A percentile compares a stretch with the other conserved stretches of the same genome.
These are phyloP conservation scores for Chelonia mydas DNA, from an alignment of 2,797 vertebrate species.

Conservation along the genomic window DNA sequence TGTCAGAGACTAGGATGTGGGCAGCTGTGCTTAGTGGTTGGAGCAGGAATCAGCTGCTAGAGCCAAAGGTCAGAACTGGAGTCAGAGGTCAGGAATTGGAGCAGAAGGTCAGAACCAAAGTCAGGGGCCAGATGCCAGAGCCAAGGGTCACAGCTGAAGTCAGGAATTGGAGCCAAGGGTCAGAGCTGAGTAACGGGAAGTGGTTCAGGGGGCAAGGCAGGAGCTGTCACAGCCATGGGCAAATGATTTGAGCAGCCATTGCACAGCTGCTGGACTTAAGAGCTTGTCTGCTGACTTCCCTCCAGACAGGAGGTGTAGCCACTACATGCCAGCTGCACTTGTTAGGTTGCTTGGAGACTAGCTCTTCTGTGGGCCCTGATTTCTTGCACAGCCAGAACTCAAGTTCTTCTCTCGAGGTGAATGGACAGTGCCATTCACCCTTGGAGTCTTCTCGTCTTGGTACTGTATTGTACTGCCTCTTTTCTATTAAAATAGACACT, in stretches of 20 bases:
- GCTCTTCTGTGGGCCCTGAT: not conserved
- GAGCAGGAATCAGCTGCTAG: too few relatives aligned
- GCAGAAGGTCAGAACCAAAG: too few relatives aligned
- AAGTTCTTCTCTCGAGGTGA: not conserved
- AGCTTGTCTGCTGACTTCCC: not conserved
- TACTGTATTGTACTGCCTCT: not conserved
- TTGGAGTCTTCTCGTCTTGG: not conserved
- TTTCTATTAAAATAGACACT: not conserved
- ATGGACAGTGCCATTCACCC: not conserved
- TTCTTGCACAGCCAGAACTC: not conserved
- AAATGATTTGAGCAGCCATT: not conserved
- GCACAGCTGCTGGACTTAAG: not conserved
- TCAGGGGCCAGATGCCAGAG: not conserved
- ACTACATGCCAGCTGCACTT: not conserved
- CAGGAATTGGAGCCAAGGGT: not conserved
- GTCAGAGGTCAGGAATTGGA: too few relatives aligned
- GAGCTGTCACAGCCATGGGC: not conserved
- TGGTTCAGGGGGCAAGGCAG: not conserved
- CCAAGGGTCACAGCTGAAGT: not conserved
- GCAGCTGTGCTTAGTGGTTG: too few relatives aligned
- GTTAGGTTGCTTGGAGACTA: not conserved
- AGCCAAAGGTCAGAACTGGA: too few relatives aligned
- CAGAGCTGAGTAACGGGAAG: not conserved
- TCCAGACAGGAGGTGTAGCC: not conserved
- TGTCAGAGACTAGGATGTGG: too few relatives aligned